These are phyloP conservation scores for Hyles vespertilio DNA, from an alignment of 1,140 invertebrate species.

Conservation along the genomic window DNA sequence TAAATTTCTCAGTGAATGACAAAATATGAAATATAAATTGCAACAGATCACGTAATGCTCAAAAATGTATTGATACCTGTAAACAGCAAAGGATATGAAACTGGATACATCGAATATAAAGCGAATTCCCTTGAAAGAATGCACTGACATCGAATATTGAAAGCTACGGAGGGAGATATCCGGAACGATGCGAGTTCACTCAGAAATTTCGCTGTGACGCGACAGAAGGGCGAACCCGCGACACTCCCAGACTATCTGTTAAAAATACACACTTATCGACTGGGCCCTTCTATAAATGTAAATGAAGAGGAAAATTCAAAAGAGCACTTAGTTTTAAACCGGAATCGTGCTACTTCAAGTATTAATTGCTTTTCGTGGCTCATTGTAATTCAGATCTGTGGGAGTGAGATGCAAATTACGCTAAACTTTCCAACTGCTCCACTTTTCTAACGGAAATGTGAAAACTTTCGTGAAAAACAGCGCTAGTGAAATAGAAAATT, in stretches of 20 bases:
- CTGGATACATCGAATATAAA: too few relatives aligned
- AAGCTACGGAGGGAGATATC: too few relatives aligned
- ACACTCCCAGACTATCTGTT: not conserved
- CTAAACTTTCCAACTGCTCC: conserved; percentile 61
- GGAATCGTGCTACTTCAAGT: conserved; percentile 64
- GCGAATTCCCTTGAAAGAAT: too few relatives aligned
- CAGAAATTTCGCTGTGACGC: too few relatives aligned
- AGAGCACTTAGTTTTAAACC: conserved; percentile 64
- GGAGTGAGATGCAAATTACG: conserved; percentile 66
- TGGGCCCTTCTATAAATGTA: conserved; percentile 26
- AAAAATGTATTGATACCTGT: too few relatives aligned
- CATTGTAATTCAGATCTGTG: conserved; percentile 67
- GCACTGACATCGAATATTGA: too few relatives aligned
- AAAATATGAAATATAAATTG: too few relatives aligned
- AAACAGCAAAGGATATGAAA: too few relatives aligned
- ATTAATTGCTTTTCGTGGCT: conserved; percentile 71
- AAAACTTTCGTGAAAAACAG: conserved; percentile 60
- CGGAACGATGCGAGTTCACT: too few relatives aligned
- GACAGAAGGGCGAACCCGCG: too few relatives aligned
- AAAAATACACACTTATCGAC: conserved; percentile 13
- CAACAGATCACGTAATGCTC: too few relatives aligned
- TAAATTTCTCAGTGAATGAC: too few relatives aligned
- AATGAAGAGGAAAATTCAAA: conserved; percentile 58
- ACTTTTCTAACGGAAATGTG: conserved; percentile 62
- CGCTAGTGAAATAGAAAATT: conserved; percentile 34